Percentiles rank a stretch among this genome's conserved stretches.
Evolutionary conservation across 1,140 invertebrate species (phyloP).

Genomic region (Chlorops oryzae): DNA sequence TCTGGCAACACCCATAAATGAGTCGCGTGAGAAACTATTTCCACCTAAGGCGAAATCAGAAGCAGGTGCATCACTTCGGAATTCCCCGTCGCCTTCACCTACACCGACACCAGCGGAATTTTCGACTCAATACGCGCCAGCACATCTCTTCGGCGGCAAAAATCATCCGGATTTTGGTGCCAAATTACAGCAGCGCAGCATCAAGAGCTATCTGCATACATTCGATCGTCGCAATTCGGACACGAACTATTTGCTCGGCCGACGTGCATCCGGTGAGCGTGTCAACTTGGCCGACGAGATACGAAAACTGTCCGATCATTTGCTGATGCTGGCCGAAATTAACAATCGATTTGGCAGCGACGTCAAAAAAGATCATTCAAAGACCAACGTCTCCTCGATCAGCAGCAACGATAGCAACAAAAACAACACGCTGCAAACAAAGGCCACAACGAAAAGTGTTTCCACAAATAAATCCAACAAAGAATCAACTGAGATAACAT

Average conservation of each 20-base stretch:
- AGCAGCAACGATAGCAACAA: conserved; percentile 13
- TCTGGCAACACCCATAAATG: conserved; percentile 39
- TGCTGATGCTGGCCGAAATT: conserved; percentile 65
- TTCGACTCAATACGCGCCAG: conserved; percentile 17
- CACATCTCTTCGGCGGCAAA: conserved; percentile 32
- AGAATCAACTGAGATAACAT: conserved; percentile 14
- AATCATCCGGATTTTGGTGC: conserved; percentile 1
- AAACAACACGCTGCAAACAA: conserved; percentile 3
- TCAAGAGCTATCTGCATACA: conserved; percentile 48
- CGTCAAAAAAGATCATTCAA: conserved; percentile 22
- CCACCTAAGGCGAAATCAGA: conserved; percentile 8
- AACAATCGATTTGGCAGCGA: conserved; percentile 55
- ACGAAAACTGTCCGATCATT: conserved; percentile 68
- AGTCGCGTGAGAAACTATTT: conserved; percentile 40
- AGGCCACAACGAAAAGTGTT: not conserved
- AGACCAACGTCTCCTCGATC: not conserved
- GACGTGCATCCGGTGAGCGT: conserved; percentile 48
- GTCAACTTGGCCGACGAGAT: conserved; percentile 72
- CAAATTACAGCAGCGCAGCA: conserved; percentile 36
- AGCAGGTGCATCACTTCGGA: conserved; percentile 12
- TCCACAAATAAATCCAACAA: conserved; percentile 6
- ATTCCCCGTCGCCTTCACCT: conserved; percentile 24
- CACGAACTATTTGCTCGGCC: conserved; percentile 55
- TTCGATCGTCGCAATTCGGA: conserved; percentile 70
- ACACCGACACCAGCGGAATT: conserved; percentile 24